Evolutionary conservation across 2,888 invertebrate species (phyloP).

Genomic region (Acleris laterana): DNA sequence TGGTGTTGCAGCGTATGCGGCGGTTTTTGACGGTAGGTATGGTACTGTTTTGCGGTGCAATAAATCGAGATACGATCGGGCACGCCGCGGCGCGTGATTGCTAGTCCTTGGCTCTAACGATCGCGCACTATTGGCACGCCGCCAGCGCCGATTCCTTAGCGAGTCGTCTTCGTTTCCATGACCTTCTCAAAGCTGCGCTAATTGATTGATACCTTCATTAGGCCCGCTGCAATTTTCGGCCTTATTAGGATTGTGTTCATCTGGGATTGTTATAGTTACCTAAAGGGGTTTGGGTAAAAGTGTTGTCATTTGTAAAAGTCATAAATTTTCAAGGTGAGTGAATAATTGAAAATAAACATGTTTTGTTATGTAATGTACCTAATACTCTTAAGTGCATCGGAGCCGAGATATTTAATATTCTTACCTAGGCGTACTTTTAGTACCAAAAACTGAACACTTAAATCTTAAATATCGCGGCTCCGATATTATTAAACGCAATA

Average conservation of each 20-base stretch:
- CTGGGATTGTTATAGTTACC: neutral
- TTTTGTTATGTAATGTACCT: no score
- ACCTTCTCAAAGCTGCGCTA: constrained; percentile 21
- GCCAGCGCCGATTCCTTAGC: constrained; percentile 53
- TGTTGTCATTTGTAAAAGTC: no score
- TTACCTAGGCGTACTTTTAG: no score
- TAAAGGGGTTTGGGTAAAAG: no score
- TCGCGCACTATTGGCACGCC: constrained; percentile 56
- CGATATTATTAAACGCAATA: no score
- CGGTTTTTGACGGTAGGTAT: constrained; percentile 8
- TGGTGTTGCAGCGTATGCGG: neutral
- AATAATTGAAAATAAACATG: no score
- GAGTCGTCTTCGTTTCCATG: constrained; percentile 20
- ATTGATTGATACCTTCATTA: constrained; percentile 13
- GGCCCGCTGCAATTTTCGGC: constrained; percentile 3
- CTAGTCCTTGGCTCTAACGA: constrained; percentile 61
- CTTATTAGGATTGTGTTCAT: constrained; percentile 4
- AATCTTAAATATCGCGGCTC: no score
- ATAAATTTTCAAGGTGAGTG: no score
- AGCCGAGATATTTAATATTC: no score
- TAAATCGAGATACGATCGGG: constrained; percentile 59
- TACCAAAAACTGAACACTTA: no score
- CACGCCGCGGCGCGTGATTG: constrained; percentile 48
- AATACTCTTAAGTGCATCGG: no score
- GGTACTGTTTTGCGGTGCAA: constrained; percentile 49